Conservation (phyloP, 1,140 invertebrate species). For the Drosophila malerkotliana region DNA sequence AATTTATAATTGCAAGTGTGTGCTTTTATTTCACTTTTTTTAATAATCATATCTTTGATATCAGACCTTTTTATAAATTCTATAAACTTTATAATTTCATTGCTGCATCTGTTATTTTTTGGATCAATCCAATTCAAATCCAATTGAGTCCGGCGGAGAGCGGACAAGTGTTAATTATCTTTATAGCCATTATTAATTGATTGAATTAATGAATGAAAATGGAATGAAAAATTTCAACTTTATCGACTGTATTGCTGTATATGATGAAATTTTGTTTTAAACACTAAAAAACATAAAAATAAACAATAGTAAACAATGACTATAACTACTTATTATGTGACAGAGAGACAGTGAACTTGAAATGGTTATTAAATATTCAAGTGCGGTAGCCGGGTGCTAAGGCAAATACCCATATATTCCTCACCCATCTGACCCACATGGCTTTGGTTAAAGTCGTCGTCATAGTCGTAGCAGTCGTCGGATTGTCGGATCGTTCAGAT, state of each 20-base stretch:
- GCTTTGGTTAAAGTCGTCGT: slow-evolving; percentile 4
- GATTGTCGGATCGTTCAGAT: slow-evolving; percentile 12
- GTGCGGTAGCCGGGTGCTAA: slow-evolving; percentile 73
- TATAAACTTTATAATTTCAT: neutral
- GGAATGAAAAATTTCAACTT: slow-evolving; percentile 4
- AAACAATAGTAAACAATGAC: slow-evolving; percentile 23
- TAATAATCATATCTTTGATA: no score
- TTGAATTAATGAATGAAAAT: slow-evolving; percentile 40
- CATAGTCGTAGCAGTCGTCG: neutral
- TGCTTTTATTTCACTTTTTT: neutral
- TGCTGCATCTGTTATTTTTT: neutral
- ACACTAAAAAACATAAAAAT: neutral
- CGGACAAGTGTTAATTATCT: slow-evolving; percentile 63
- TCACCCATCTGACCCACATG: slow-evolving; percentile 37
- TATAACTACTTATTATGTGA: neutral
- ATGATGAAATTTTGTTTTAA: slow-evolving; percentile 43
- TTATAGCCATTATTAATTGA: slow-evolving; percentile 47
- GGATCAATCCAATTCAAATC: slow-evolving; percentile 47
- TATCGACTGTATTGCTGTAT: slow-evolving; percentile 31
- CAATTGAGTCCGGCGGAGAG: slow-evolving; percentile 46
- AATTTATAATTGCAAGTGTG: neutral
- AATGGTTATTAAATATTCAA: slow-evolving; percentile 77
- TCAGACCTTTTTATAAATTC: no score
- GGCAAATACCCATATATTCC: slow-evolving; percentile 60
- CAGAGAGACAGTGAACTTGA: slow-evolving; percentile 72